A percentile compares a stretch with the other conserved stretches of the same genome.
phyloP scores from a whole-genome alignment of 2,113 vertebrate genomes.

The Triplophysa rosa region DNA sequence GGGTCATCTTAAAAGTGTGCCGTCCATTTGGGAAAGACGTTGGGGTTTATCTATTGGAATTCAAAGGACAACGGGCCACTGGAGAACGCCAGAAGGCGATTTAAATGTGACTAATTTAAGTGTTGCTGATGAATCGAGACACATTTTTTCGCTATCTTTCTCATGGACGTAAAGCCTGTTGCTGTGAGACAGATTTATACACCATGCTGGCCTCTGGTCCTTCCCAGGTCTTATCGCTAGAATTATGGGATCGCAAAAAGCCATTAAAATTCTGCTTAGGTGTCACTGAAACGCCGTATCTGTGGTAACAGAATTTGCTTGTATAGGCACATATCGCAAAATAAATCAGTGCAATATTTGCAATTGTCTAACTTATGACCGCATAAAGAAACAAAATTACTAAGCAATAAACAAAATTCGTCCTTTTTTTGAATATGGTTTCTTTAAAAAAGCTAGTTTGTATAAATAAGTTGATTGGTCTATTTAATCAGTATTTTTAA shows the following conservation, averaged over 20 bases:
- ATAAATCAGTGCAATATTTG: slow-evolving; percentile 44
- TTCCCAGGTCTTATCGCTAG: slow-evolving; percentile 48
- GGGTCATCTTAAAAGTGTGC: slow-evolving; percentile 30
- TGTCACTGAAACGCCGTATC: slow-evolving; percentile 42
- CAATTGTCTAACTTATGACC: slow-evolving; percentile 37
- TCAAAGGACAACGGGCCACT: slow-evolving; percentile 40
- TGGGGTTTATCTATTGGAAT: slow-evolving; percentile 42
- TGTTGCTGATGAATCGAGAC: slow-evolving; percentile 35
- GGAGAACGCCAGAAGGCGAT: slow-evolving; percentile 15
- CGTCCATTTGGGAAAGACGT: slow-evolving; percentile 7
- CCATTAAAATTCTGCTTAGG: slow-evolving; percentile 56
- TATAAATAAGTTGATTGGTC: no score
- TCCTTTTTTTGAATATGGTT: neutral
- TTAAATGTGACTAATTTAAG: slow-evolving; percentile 33
- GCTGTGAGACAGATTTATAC: slow-evolving; percentile 54
- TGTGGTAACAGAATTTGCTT: slow-evolving; percentile 29
- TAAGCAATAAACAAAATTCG: slow-evolving; percentile 28
- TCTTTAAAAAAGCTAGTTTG: no score
- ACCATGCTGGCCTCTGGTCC: slow-evolving; percentile 43
- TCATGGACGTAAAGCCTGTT: slow-evolving; percentile 42
- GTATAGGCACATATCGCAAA: slow-evolving; percentile 18
- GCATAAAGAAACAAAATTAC: slow-evolving; percentile 13
- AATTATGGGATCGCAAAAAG: slow-evolving; percentile 55
- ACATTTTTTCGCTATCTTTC: slow-evolving; percentile 23
- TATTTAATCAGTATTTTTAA: no score